phyloP scores from a whole-genome alignment of 2,888 invertebrate genomes.

The Drosophila lacicola region DNA sequence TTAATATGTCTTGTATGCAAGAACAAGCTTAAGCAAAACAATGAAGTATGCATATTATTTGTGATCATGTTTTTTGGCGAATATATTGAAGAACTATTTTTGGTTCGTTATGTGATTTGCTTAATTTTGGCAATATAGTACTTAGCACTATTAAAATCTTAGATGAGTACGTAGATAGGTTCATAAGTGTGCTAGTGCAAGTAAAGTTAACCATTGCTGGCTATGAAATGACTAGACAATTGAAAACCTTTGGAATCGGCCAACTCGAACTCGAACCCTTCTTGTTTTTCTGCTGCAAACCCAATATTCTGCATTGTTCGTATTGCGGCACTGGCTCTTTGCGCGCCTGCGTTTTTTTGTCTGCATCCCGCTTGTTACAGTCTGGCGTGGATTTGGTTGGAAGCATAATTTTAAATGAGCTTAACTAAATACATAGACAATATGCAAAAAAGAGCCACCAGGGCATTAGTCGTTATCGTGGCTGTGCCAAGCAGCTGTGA shows the following conservation, averaged over 20 bases:
- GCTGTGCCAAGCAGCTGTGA: slow-evolving; percentile 50
- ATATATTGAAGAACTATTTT: slow-evolving; percentile 10
- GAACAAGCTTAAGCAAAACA: slow-evolving; percentile 14
- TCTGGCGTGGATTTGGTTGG: slow-evolving; percentile 49
- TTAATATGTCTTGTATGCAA: not conserved
- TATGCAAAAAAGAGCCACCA: slow-evolving; percentile 64
- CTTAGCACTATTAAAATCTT: slow-evolving; percentile 6
- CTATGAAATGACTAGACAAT: slow-evolving; percentile 13
- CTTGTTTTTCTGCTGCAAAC: not conserved
- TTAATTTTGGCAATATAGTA: not conserved
- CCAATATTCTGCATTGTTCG: slow-evolving; percentile 21
- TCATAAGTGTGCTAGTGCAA: slow-evolving; percentile 17
- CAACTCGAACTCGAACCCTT: slow-evolving; percentile 3
- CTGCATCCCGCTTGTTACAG: slow-evolving; percentile 15
- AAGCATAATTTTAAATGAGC: slow-evolving; percentile 70
- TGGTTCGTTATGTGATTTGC: not conserved
- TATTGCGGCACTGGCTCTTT: slow-evolving; percentile 5
- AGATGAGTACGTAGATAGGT: slow-evolving; percentile 6
- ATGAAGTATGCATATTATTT: slow-evolving; percentile 11
- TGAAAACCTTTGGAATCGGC: slow-evolving; percentile 21
- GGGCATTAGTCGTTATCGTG: slow-evolving; percentile 55
- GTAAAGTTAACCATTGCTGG: slow-evolving; percentile 3
- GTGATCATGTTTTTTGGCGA: not conserved
- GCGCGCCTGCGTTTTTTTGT: not conserved
- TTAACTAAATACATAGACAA: slow-evolving; percentile 65